These are phyloP conservation scores for Lasioglossum leucozonium DNA, from an alignment of 2,888 invertebrate genomes.

Conservation along the genomic window DNA sequence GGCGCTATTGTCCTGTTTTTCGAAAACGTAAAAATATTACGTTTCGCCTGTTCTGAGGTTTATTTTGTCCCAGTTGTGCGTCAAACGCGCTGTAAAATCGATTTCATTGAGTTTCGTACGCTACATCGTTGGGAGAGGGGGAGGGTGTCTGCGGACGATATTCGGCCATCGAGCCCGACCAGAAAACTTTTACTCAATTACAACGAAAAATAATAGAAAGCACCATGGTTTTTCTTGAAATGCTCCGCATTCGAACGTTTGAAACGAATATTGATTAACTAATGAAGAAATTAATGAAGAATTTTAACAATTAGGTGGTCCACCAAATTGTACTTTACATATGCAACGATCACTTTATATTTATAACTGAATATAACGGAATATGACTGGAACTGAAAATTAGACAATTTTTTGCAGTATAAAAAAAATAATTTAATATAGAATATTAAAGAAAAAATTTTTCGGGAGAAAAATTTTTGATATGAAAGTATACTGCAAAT, in stretches of 20 bases:
- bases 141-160: too few relatives aligned
- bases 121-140: not conserved
- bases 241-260: not conserved
- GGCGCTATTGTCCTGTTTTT: conserved; percentile 23
- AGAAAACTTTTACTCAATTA: not conserved
- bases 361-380: too few relatives aligned
- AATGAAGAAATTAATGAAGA: not conserved
- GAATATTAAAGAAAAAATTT: too few relatives aligned
- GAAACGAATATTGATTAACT: not conserved
- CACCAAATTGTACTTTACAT: too few relatives aligned
- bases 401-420: too few relatives aligned
- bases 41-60: conserved; percentile 5
- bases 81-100: conserved; percentile 25
- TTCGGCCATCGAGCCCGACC: not conserved
- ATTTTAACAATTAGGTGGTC: too few relatives aligned
- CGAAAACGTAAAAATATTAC: conserved; percentile 33
- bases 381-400: too few relatives aligned
- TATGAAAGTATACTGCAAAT: too few relatives aligned
- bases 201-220: not conserved
- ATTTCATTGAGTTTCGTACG: conserved; percentile 19
- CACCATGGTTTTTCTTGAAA: not conserved
- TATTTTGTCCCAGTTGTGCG: conserved; percentile 26
- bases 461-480: too few relatives aligned
- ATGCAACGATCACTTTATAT: too few relatives aligned
- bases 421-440: too few relatives aligned